Evolutionary conservation across 2,113 vertebrate genomes (phyloP), one percentile per base, ranked within the genome.

Genomic region (Synchiropus splendidus): DNA sequence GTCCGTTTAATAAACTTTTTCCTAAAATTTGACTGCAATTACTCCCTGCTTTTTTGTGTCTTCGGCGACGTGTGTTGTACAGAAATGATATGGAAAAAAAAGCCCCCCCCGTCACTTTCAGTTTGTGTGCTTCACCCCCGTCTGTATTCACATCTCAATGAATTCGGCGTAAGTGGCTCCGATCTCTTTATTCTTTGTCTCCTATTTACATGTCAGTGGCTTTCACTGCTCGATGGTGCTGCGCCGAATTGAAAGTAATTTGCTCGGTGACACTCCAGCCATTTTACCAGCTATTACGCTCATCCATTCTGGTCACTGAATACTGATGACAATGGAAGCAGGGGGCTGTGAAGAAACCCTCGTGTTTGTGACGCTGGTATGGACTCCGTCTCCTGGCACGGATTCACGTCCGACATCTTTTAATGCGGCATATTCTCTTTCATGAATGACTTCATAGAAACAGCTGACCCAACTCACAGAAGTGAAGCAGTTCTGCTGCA

Each of bases 231-330:
- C 58, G 64, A 76, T 73, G 62, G 70, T 12, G 37, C 54, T 10
- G 58, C 41, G 31, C 56, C 45, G 52, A 71, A 75, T 68, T 72
- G 63, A 71, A 76, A 75, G 75, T 74, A 65, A 77, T 82, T 82
- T 79, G 70, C 70, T 71, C 51, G 31, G 58, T 71, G 75, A 75
- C 68, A 70, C 70, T 70, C 52, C 17, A 62, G 59, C 72, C 67
- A 70, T 80, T 78, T 80, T 78, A 65, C 54, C 63, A 77, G 75
- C 75, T 66, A 80, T 78, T 80, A 78, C 64, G 60, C 69, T 72
- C 79, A 66, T 69, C 52, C 58, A 61, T 68, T 77, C 69, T 78
- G 77, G 75, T 78, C 77, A 78, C 62, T 75, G 70, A 75, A 70
- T 64, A 61, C 66, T 61, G 60, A 77, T 78, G 73, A 64, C 69